Evolutionary conservation across 1,140 invertebrate species (phyloP), one percentile per base, ranked within the genome.

Genomic region (Drosophila asahinai): DNA sequence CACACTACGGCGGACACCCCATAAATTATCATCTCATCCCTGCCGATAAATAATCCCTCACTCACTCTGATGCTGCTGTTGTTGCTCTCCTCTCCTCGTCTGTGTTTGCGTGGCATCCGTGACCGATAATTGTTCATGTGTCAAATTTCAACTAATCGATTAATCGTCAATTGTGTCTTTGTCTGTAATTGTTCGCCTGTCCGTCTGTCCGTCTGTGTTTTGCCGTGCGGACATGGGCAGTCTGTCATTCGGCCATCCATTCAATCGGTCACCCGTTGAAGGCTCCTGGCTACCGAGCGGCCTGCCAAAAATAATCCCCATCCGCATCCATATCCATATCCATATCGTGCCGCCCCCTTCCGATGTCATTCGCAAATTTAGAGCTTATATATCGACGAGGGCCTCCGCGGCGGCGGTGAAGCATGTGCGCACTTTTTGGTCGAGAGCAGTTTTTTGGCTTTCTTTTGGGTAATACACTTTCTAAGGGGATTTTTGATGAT

Each of bases 111-210:
- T 45, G 48, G 58, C 58, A 78, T 78, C 45, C 64, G 43, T 77
- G 36, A 64, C 74, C 78, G 70, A 75, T 86, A 82, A 82, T 87
- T 87, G 75, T 52, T 14, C 66, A 60, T 55, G 64, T 86, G 79
- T 81, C 83, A 80, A 61, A 79, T 68, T 64, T 71, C 70, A 82
- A 60, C 75, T 63, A 86, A 83, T 87, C 80, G 77, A 83, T 89
- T 87, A 68, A 80, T 80, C 65, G 83, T 64, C 66, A 61, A 61
- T 58, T 60, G 43, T 60, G 45, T 78, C 75, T 61, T 33, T 61
- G 49, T 77, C 57, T 67, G 22, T 43, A 54, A 68, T 36, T 55
- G 65, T 68, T 38, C 7, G 14, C 40, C 30, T 40, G 57, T 60
- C 65, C 27, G 47, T 19, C 60, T 17, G 5, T 11, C 4, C 17